These are phyloP conservation scores for Zeuzera pyrina DNA, from an alignment of 2,888 invertebrate genomes.

Conservation along the genomic window DNA sequence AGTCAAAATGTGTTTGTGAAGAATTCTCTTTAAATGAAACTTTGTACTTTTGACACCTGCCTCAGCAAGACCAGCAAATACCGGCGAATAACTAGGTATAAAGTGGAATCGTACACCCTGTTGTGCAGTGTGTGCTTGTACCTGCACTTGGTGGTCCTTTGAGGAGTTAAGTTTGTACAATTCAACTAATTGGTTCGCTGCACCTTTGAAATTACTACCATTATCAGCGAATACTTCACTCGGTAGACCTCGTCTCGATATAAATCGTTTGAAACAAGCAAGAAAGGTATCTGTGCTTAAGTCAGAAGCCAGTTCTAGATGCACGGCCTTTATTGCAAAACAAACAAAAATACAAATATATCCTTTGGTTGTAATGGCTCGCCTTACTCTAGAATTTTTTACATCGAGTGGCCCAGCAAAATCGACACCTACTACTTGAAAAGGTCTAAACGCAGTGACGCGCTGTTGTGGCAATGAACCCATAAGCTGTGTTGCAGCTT, in stretches of 20 bases:
- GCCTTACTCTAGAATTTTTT: not conserved
- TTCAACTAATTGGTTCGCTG: conserved; percentile 7
- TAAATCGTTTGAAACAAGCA: conserved; percentile 9
- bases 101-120: conserved; percentile 19
- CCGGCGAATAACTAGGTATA: conserved; percentile 20
- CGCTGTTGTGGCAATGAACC: conserved; percentile 5
- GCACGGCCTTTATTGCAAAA: conserved; percentile 7
- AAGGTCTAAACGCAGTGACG: conserved; percentile 2
- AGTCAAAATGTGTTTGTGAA: too few species aligned
- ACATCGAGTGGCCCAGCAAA: conserved; percentile 4
- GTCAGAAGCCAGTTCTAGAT: too few species aligned
- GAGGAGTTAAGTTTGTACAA: conserved; percentile 7
- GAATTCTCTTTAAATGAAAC: conserved; percentile 17
- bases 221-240: conserved; percentile 11
- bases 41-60: conserved; percentile 20
- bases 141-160: conserved; percentile 5
- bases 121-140: conserved; percentile 1
- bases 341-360: conserved; percentile 5
- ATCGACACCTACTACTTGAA: conserved; percentile 4
- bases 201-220: conserved; percentile 10
- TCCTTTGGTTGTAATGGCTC: not conserved
- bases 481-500: conserved; percentile 6
- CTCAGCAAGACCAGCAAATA: conserved; percentile 25
- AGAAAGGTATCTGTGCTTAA: conserved; percentile 11
- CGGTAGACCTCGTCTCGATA: conserved; percentile 7